Evolutionary conservation across 2,797 vertebrate genomes (phyloP).

Genomic region (Sorex maritimensis): DNA sequence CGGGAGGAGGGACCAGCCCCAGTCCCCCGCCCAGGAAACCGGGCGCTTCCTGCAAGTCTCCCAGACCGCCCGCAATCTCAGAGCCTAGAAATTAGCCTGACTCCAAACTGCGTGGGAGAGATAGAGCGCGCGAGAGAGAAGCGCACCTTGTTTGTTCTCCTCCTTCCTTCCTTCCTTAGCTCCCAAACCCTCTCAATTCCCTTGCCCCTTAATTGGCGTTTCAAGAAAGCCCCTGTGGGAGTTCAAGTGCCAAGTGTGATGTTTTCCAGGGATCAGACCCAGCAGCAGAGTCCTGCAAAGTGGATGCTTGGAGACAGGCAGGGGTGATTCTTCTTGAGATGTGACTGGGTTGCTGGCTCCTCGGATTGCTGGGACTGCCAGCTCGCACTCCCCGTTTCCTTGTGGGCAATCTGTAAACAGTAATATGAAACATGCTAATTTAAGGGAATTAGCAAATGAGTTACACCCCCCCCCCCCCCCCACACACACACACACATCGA

Average conservation of each 20-base stretch:
- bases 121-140: not conserved
- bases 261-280: constrained; percentile 63
- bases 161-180: not conserved
- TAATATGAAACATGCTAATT: constrained; percentile 64
- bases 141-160: constrained; percentile 48
- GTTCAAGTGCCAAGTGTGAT: constrained; percentile 12
- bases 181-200: not conserved
- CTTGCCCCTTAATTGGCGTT: not conserved
- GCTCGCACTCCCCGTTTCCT: constrained; percentile 30
- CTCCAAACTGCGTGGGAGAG: no score
- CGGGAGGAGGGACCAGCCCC: constrained; percentile 7
- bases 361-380: constrained; percentile 61
- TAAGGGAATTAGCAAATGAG: constrained; percentile 67
- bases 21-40: constrained; percentile 58
- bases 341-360: constrained; percentile 44
- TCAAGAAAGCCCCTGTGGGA: constrained; percentile 39
- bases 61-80: no score
- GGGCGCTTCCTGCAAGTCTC: not conserved
- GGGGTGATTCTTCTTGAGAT: constrained; percentile 66
- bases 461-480: not conserved
- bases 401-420: constrained; percentile 66
- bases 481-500: no score
- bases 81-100: no score
- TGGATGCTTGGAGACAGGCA: constrained; percentile 31
- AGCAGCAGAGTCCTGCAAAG: constrained; percentile 21